Evolutionary conservation across 2,888 invertebrate genomes (phyloP).

Genomic region (Geophilus truncorum): DNA sequence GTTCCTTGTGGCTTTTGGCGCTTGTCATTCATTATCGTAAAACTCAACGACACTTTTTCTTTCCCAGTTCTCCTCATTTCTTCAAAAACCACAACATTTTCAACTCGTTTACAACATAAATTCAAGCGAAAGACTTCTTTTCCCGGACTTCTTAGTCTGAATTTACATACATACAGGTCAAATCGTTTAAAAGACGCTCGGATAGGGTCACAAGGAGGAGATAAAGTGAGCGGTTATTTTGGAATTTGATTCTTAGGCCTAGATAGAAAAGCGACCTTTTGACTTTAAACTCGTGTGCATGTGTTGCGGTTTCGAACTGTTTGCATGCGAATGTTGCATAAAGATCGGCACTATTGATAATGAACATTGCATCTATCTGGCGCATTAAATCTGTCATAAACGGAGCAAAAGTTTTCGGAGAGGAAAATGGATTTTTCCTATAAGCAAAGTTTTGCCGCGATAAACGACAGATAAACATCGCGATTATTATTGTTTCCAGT

Average conservation of each 20-base stretch:
- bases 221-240: background rate
- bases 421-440: background rate
- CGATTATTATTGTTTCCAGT: background rate
- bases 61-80: too few relatives aligned
- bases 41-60: too few relatives aligned
- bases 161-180: too few relatives aligned
- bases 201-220: too few relatives aligned
- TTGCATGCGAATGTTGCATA: conserved; percentile 12
- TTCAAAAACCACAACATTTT: too few relatives aligned
- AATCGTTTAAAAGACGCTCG: too few relatives aligned
- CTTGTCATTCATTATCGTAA: background rate
- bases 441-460: background rate
- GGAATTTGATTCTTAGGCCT: background rate
- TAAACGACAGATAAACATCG: background rate
- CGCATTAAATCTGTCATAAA: conserved; percentile 12
- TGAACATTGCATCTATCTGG: background rate
- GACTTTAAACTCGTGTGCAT: background rate
- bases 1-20: background rate
- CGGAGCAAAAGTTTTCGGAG: background rate
- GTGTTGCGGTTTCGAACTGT: background rate
- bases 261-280: background rate
- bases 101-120: too few relatives aligned
- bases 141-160: too few relatives aligned
- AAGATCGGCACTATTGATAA: conserved; percentile 12
- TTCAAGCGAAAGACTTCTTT: too few relatives aligned